These are phyloP conservation scores for Monochamus alternatus DNA, from an alignment of 2,888 invertebrate species.

Conservation along the genomic window DNA sequence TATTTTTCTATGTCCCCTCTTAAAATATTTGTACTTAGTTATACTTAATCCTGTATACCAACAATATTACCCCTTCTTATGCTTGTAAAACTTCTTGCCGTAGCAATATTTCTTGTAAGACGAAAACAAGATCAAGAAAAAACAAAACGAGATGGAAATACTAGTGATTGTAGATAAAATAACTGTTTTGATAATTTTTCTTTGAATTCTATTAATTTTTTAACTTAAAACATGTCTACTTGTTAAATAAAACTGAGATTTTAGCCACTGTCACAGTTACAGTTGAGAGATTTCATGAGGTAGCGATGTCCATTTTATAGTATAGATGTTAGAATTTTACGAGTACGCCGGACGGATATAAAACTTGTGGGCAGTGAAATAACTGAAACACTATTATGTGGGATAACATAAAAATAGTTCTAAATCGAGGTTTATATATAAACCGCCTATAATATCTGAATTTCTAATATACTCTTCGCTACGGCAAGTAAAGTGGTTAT, in stretches of 20 bases:
- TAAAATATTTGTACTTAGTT: too few relatives aligned
- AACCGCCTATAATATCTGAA: constrained; percentile 13
- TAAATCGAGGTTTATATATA: constrained; percentile 16
- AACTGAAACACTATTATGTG: constrained; percentile 20
- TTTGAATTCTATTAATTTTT: not conserved
- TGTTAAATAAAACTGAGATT: not conserved
- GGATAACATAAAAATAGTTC: constrained; percentile 24
- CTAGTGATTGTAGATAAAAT: too few relatives aligned
- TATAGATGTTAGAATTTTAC: constrained; percentile 17
- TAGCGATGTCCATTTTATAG: constrained; percentile 27
- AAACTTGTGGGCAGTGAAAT: constrained; percentile 28
- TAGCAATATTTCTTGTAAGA: too few relatives aligned
- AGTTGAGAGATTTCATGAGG: constrained; percentile 11
- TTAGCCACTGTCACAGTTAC: not conserved
- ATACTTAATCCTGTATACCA: too few relatives aligned
- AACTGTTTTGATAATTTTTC: too few relatives aligned
- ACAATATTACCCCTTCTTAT: too few relatives aligned
- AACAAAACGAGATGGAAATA: too few relatives aligned
- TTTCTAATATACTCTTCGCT: not conserved
- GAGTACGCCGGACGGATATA: constrained; percentile 18
- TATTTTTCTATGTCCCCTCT: too few relatives aligned
- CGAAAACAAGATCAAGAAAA: too few relatives aligned
- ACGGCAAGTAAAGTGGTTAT: not conserved
- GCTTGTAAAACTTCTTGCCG: too few relatives aligned
- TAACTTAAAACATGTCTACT: not conserved